Percentiles rank a stretch among this genome's conserved stretches.
Conservation (phyloP, 30 jellyfish, hydroid and myxozoan species). For the Mastigias papua region DNA sequence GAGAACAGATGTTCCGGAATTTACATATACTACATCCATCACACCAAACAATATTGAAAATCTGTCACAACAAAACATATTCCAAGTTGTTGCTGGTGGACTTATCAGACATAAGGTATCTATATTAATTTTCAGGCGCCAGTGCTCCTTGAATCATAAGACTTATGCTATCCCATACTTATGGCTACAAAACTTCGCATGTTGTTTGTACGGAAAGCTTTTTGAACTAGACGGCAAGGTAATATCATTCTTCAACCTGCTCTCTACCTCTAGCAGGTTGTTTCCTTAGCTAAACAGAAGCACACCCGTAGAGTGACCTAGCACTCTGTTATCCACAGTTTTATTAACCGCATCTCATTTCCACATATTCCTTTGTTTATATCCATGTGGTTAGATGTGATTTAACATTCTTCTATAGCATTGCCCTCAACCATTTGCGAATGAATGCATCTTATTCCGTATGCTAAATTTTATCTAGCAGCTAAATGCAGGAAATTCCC, state of each 20-base stretch:
- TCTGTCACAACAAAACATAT: slow-evolving; percentile 86
- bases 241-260: not conserved
- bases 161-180: not conserved
- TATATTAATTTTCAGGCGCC: not conserved
- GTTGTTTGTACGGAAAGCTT: not conserved
- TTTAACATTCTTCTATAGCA: not conserved
- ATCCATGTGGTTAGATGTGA: not conserved
- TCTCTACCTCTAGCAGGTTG: not conserved
- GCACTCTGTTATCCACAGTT: no score
- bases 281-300: not conserved
- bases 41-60: slow-evolving; percentile 92
- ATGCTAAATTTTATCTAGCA: not conserved
- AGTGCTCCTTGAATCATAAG: not conserved
- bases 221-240: not conserved
- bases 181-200: not conserved
- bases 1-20: slow-evolving; percentile 64
- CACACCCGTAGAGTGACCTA: no score
- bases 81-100: slow-evolving; percentile 87
- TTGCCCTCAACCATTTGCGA: not conserved
- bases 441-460: not conserved
- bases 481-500: not conserved
- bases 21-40: slow-evolving; percentile 97
- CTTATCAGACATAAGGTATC: slow-evolving; percentile 84
- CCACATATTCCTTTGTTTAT: no score
- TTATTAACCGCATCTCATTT: no score